Conservation (phyloP, 2,888 invertebrate genomes). For the Reticulitermes lucifugus region DNA sequence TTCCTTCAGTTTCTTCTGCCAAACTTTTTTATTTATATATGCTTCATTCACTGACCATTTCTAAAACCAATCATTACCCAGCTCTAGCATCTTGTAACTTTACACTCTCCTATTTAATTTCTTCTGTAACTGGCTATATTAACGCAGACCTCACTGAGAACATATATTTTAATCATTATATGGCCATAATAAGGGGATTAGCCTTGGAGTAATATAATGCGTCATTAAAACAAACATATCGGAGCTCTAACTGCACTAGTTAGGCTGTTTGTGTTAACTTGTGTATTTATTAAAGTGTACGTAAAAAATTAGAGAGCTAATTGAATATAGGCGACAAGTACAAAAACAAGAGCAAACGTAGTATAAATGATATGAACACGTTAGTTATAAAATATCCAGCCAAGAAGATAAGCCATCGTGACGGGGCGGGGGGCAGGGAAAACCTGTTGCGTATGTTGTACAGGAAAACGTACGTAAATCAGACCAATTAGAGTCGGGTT, state of each 20-base stretch:
- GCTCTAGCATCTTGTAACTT: too few species aligned
- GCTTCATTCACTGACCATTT: too few species aligned
- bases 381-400: slow-evolving; percentile 38
- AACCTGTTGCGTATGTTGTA: slow-evolving; percentile 42
- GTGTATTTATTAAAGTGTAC: neutral
- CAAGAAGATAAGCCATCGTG: slow-evolving; percentile 39
- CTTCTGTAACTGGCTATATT: too few species aligned
- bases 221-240: neutral
- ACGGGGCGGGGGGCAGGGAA: slow-evolving; percentile 4
- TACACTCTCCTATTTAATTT: too few species aligned
- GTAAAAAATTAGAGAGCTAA: neutral
- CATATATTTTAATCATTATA: neutral
- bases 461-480: slow-evolving; percentile 42
- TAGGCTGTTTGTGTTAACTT: neutral
- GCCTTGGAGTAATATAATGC: neutral
- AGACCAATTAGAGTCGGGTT: slow-evolving; percentile 41
- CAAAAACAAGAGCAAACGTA: neutral
- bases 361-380: slow-evolving; percentile 18
- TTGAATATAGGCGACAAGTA: neutral
- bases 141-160: too few species aligned
- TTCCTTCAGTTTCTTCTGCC: too few species aligned
- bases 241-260: neutral
- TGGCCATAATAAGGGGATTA: neutral
- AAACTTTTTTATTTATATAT: too few species aligned
- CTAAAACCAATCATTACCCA: too few species aligned